Evolutionary conservation across 2,888 invertebrate genomes (phyloP).

Genomic region (Microchrysa polita): DNA sequence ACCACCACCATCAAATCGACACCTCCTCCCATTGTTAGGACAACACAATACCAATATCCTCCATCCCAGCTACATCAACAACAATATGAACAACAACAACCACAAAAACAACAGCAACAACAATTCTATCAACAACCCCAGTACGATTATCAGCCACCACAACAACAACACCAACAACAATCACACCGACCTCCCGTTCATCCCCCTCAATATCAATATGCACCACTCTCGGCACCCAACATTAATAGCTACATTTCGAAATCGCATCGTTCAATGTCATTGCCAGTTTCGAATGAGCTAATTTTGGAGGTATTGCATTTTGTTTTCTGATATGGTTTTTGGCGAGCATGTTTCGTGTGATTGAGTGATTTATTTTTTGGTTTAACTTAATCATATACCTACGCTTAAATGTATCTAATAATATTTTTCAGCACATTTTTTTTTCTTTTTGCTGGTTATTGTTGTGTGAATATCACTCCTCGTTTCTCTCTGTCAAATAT

Average conservation of each 20-base stretch:
- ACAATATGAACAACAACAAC: neutral
- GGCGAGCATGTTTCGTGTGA: no score
- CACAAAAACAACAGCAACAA: constrained; percentile 45
- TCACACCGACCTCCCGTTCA: neutral
- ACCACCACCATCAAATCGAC: constrained; percentile 46
- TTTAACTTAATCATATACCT: no score
- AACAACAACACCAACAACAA: constrained; percentile 46
- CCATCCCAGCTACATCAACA: constrained; percentile 9
- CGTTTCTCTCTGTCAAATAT: no score
- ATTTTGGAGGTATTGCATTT: constrained; percentile 18
- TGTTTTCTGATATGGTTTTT: neutral
- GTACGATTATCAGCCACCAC: constrained; percentile 33
- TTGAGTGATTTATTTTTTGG: no score
- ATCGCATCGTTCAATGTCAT: constrained; percentile 49
- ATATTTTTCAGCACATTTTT: no score
- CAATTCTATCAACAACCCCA: constrained; percentile 14
- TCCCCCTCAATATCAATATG: constrained; percentile 46
- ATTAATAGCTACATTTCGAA: constrained; percentile 47
- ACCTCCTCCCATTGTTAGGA: constrained; percentile 45
- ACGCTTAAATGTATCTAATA: no score
- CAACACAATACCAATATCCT: constrained; percentile 19
- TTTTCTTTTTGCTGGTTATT: no score
- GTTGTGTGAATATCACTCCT: no score
- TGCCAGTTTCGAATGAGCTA: constrained; percentile 46
- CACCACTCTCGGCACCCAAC: constrained; percentile 49